Conservation (phyloP, 2,888 invertebrate genomes). For the Atherix ibis region DNA sequence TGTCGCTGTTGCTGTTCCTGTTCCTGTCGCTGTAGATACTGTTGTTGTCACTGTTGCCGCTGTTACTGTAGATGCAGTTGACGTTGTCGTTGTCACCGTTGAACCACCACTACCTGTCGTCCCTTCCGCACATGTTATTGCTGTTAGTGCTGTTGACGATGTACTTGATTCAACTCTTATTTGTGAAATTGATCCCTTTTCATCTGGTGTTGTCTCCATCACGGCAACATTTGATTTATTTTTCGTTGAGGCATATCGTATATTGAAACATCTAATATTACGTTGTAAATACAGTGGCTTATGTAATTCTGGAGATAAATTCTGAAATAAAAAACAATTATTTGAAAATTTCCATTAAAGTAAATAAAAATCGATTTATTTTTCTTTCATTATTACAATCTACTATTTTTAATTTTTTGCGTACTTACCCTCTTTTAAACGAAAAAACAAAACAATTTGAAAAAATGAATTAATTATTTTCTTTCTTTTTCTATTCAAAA, state of each 20-base stretch:
- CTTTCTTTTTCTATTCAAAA: no score
- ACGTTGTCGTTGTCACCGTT: background rate
- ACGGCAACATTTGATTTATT: no score
- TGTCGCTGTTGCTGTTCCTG: conserved; percentile 5
- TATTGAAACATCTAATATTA: conserved; percentile 31
- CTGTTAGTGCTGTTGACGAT: background rate
- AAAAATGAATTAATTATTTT: no score
- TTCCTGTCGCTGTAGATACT: conserved; percentile 28
- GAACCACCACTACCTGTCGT: no score
- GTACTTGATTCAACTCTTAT: background rate
- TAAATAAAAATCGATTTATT: no score
- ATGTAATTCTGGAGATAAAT: conserved; percentile 11
- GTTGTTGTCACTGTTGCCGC: conserved; percentile 24
- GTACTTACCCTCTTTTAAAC: no score
- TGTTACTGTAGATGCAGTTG: conserved; percentile 19
- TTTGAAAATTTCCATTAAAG: no score
- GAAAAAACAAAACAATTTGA: no score
- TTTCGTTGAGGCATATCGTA: conserved; percentile 8
- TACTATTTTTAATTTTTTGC: no score
- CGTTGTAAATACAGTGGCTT: conserved; percentile 40
- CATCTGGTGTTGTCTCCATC: background rate
- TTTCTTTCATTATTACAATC: no score
- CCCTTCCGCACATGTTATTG: background rate
- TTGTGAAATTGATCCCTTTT: conserved; percentile 2
- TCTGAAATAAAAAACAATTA: background rate